phyloP scores from a whole-genome alignment of 2,888 invertebrate species.

The Hyppa rectilinea region DNA sequence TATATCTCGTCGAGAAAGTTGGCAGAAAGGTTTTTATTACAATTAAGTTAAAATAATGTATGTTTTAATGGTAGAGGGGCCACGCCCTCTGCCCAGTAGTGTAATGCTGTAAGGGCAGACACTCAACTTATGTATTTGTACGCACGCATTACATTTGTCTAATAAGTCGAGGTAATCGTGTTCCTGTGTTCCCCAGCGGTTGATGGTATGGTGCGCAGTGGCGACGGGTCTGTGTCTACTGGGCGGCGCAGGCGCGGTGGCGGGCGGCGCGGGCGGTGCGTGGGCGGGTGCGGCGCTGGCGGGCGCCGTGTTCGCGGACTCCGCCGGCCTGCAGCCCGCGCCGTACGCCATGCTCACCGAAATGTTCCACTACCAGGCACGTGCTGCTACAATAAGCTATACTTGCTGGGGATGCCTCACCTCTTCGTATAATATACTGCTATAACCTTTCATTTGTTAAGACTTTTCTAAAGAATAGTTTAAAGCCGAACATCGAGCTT shows the following conservation, averaged over 20 bases:
- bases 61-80: not conserved
- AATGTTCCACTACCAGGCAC: constrained; percentile 82
- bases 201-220: constrained; percentile 74
- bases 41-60: not conserved
- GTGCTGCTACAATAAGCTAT: not conserved
- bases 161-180: not conserved
- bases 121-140: not conserved
- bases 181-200: constrained; percentile 70
- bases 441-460: not conserved
- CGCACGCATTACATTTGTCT: not conserved
- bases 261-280: constrained; percentile 58
- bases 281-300: constrained; percentile 76
- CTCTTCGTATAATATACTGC: not conserved
- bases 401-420: not conserved
- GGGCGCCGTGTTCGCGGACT: constrained; percentile 79
- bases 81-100: not conserved
- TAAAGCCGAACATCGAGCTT: too few relatives aligned
- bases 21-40: constrained; percentile 76
- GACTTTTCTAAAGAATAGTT: not conserved
- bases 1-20: constrained; percentile 79
- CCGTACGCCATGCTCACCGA: constrained; percentile 82
- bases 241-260: constrained; percentile 61
- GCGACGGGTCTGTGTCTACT: constrained; percentile 64
- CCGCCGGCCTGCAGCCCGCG: constrained; percentile 81
- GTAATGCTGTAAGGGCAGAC: not conserved